Evolutionary conservation across 2,113 vertebrate species (phyloP).

Genomic region (Calyptommatus sinebrachiatus): DNA sequence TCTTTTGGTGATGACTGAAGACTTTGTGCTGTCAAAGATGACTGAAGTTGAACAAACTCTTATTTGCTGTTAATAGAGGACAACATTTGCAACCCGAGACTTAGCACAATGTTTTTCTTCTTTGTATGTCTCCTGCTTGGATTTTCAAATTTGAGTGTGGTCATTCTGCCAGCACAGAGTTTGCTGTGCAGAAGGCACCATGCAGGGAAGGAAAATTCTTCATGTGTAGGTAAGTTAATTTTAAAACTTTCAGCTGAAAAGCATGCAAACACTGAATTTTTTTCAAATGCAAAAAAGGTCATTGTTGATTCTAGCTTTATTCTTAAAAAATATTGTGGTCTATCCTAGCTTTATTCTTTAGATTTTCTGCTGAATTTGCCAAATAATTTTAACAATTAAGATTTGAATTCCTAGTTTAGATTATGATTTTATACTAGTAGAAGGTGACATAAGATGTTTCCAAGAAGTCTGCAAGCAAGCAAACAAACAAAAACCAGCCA

Average conservation of each 20-base stretch:
- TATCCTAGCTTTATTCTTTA: not conserved
- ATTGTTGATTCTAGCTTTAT: not conserved
- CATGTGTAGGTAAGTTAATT: constrained; percentile 72
- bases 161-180: constrained; percentile 48
- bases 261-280: not conserved
- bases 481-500: constrained; percentile 1
- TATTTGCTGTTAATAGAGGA: constrained; percentile 40
- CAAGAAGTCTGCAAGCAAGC: constrained; percentile 38
- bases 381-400: not conserved
- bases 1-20: constrained; percentile 45
- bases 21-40: constrained; percentile 50
- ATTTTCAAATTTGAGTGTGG: constrained; percentile 67
- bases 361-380: not conserved
- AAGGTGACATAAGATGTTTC: constrained; percentile 34
- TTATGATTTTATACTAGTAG: constrained; percentile 45
- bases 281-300: not conserved
- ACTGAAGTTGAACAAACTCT: constrained; percentile 60
- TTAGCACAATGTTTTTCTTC: constrained; percentile 76
- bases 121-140: constrained; percentile 61
- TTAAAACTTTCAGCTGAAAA: not conserved
- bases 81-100: not conserved
- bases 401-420: not conserved
- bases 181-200: constrained; percentile 51
- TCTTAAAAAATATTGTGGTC: not conserved
- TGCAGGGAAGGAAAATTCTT: constrained; percentile 56